Conservation (phyloP, 2,888 invertebrate species). For the Galeopsomyia nigrocyanea region DNA sequence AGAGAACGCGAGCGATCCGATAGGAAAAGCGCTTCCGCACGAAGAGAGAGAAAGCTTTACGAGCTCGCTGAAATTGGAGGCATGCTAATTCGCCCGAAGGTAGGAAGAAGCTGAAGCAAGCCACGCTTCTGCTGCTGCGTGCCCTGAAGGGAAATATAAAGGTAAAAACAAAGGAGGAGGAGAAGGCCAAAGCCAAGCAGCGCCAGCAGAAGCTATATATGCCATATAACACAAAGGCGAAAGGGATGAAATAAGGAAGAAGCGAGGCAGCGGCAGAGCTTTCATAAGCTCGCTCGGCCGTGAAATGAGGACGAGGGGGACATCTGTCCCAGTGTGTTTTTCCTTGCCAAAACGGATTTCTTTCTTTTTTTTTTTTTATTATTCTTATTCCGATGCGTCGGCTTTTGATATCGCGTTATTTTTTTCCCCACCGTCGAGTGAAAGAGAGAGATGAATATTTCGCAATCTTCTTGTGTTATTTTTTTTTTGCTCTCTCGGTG, state of each 20-base stretch:
- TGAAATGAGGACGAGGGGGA: conserved; percentile 24
- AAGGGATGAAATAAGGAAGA: background rate
- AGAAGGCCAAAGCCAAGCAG: background rate
- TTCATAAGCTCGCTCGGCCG: conserved; percentile 8
- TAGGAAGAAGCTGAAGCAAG: background rate
- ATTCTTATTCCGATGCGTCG: too few species aligned
- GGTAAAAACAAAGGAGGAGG: conserved; percentile 33
- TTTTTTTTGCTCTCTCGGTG: too few species aligned
- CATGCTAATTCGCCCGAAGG: conserved; percentile 31
- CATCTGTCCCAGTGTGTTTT: background rate
- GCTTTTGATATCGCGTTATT: too few species aligned
- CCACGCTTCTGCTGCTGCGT: background rate
- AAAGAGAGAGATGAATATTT: too few species aligned
- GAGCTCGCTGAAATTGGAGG: conserved; percentile 33
- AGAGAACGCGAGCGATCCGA: too few species aligned
- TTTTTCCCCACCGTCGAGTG: too few species aligned
- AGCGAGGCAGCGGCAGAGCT: background rate
- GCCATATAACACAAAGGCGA: background rate
- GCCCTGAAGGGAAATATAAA: background rate
- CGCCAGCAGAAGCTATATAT: background rate
- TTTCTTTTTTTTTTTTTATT: background rate
- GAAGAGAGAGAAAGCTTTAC: too few species aligned
- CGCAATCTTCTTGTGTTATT: too few species aligned
- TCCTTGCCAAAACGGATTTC: conserved; percentile 10
- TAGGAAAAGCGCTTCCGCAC: too few species aligned